Percentiles rank a stretch among this genome's conserved stretches.
Evolutionary conservation across 2,113 vertebrate species (phyloP).

Genomic region (Melanerpes aurifrons): DNA sequence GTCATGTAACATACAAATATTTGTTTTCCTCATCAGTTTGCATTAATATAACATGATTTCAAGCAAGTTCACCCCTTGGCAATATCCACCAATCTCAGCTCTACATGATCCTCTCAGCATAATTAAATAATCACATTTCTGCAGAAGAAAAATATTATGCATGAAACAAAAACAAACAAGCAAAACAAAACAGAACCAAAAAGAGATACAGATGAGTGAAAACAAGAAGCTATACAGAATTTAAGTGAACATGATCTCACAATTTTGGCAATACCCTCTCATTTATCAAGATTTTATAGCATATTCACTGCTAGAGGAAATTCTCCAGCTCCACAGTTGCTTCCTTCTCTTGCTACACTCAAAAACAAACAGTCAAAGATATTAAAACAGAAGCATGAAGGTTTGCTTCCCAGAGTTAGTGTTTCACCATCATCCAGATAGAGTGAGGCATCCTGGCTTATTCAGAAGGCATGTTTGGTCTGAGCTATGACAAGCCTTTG

Average conservation of each 20-base stretch:
- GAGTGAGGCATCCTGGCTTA: not conserved
- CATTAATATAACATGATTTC: not conserved
- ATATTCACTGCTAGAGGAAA: not conserved
- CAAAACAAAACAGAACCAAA: too few relatives aligned
- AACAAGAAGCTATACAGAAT: not conserved
- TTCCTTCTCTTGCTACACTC: not conserved
- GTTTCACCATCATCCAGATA: not conserved
- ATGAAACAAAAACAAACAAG: not conserved
- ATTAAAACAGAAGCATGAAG: not conserved
- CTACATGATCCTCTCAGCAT: not conserved
- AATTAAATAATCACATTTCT: not conserved
- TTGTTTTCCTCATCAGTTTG: not conserved
- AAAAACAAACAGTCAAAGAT: not conserved
- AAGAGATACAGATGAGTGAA: not conserved
- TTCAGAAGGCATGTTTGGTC: not conserved
- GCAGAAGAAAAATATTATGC: not conserved
- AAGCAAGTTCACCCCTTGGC: not conserved
- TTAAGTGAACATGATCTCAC: not conserved
- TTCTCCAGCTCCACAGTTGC: not conserved
- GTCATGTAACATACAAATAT: not conserved
- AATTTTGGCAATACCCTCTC: not conserved
- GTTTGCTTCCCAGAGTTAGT: not conserved
- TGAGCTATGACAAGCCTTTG: rapidly evolving
- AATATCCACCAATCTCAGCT: not conserved
- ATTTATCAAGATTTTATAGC: not conserved